Evolutionary conservation across 1,140 invertebrate species (phyloP), one percentile per base, ranked within the genome.

Genomic region (Sipha flava): DNA sequence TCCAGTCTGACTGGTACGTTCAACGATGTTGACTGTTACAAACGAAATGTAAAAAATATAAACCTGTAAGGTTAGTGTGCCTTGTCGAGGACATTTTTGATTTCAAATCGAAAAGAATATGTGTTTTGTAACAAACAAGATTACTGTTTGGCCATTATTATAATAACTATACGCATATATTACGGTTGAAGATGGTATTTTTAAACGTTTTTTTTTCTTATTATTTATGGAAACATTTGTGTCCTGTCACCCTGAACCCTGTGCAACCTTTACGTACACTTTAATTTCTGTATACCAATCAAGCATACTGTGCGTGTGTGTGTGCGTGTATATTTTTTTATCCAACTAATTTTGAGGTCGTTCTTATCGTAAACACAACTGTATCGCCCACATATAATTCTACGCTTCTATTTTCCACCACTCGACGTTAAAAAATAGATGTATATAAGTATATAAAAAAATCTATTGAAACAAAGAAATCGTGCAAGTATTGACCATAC

Each of bases 401-500:
- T 40, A 26, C 16, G 40, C 16, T 29, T 47, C 66, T 14, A 70
- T 70, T 70, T 45, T 70, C 23, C 31, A 47, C 66, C 66, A 70
- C 66, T 40, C 66, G 47, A 70, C 18, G 40, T 47, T 70, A n/a
- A 70, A 29, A 40, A 12, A 29, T 21, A 68, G 43, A 26, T 5
- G 52, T 59, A 70, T 70, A 45, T 47, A 31, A 3, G 31, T n/a
- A 26, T 10, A 70, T 23, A 66, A 40, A 68, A 70, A 47, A 70
- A 14, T 59, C 16, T 54, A 54, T 57, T 77, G 31, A 77, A 57
- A 77, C 73, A 77, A 77, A 57, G 73, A 77, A 37, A 57, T 77
- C 37, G 73, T 57, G 73, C 73, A 18, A 59, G 73, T 59, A 26
- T 77, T 77, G 49, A 77, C 49, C 70, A 75, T 77, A 59, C 54